Conservation (phyloP, 2,888 invertebrate species). For the Trimorus sp. region DNA sequence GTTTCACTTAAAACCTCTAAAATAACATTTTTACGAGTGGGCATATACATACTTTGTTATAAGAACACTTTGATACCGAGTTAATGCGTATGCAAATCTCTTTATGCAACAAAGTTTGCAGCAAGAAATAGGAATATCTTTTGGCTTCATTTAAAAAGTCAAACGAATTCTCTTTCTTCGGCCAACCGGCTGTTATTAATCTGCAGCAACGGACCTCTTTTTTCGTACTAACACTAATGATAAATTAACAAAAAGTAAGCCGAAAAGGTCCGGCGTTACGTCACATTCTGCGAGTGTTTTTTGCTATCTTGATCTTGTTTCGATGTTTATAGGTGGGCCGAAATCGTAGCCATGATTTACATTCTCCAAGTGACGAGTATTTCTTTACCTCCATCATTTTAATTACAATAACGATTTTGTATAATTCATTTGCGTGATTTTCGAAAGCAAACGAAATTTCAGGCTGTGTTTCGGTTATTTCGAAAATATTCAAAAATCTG, state of each 20-base stretch:
- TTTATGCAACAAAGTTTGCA: slow-evolving; percentile 36
- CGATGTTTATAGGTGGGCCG: slow-evolving; percentile 62
- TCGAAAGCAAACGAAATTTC: neutral
- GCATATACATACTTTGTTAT: slow-evolving; percentile 27
- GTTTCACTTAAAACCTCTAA: slow-evolving; percentile 27
- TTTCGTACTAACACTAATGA: slow-evolving; percentile 37
- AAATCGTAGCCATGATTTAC: slow-evolving; percentile 54
- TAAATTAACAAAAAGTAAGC: slow-evolving; percentile 50
- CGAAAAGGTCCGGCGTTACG: slow-evolving; percentile 49
- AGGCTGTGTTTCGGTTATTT: neutral
- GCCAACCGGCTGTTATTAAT: slow-evolving; percentile 35
- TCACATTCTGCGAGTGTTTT: slow-evolving; percentile 57
- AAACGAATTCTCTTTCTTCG: slow-evolving; percentile 7
- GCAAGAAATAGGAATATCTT: slow-evolving; percentile 33
- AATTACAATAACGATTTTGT: slow-evolving; percentile 51
- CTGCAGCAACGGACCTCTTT: slow-evolving; percentile 14
- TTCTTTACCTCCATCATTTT: slow-evolving; percentile 44
- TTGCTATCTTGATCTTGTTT: slow-evolving; percentile 64
- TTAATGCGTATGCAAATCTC: slow-evolving; percentile 45
- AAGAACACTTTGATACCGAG: slow-evolving; percentile 26
- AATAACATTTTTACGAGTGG: slow-evolving; percentile 36
- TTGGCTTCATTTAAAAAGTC: slow-evolving; percentile 24
- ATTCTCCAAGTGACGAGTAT: slow-evolving; percentile 55
- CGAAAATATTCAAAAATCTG: neutral
- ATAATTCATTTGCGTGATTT: neutral